Evolutionary conservation across 1,140 invertebrate genomes (phyloP).

Genomic region (Frieseomelitta varia): DNA sequence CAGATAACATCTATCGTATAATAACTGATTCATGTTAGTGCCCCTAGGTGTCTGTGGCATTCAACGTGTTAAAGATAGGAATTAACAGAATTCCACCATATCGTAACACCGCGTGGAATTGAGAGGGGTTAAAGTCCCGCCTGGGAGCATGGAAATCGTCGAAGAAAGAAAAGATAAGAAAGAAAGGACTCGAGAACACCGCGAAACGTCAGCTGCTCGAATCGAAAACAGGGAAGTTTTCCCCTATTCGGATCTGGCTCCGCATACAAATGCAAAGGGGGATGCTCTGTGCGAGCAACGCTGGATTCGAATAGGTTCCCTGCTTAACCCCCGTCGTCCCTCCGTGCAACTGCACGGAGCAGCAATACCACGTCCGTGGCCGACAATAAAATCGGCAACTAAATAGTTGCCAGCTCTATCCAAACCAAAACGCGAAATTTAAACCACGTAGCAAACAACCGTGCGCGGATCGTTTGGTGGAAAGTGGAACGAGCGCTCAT

Average conservation of each 20-base stretch:
- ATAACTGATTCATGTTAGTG: too few species aligned
- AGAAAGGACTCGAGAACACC: background rate
- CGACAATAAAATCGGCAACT: slow-evolving; percentile 2
- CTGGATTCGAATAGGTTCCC: background rate
- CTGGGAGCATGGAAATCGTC: background rate
- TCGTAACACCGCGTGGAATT: background rate
- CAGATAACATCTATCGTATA: too few species aligned
- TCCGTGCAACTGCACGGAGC: background rate
- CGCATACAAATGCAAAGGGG: slow-evolving; percentile 1
- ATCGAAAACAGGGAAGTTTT: background rate
- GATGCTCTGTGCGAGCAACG: background rate
- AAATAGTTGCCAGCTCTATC: background rate
- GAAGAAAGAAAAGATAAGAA: background rate
- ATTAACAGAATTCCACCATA: background rate
- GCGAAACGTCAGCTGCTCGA: background rate
- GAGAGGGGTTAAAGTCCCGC: background rate
- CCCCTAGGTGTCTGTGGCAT: too few species aligned
- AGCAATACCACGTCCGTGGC: background rate
- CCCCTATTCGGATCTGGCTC: background rate
- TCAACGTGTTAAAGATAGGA: background rate
- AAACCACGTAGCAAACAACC: background rate
- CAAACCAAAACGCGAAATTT: background rate
- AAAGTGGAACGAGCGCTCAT: background rate
- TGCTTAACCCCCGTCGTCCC: too few species aligned
- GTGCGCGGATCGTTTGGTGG: background rate